Base-by-base conservation (phyloP, 1,140 invertebrate genomes). In the Ceratosolen solmsi region DNA sequence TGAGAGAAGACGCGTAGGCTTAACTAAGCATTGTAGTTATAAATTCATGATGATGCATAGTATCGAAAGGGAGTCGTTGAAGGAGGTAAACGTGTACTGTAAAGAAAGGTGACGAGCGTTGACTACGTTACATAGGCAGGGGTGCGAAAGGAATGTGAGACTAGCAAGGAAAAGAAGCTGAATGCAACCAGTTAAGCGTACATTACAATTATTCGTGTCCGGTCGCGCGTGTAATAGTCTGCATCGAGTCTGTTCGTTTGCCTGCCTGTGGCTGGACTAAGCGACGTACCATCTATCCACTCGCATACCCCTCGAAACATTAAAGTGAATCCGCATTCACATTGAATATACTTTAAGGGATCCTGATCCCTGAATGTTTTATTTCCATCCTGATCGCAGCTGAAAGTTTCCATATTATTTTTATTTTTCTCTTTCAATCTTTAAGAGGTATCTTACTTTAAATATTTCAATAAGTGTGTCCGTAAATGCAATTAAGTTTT, bases 181-280 rank as follows among this genome's bases (percentile, higher is more conserved):
- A 92, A 92, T 91, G 89, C 88, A 88, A 91, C 90, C 91, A 91
- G 89, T 91, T 91, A 91, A 92, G 90, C 91, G 90, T 91, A 89
- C 90, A 90, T 89, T 87, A 87, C 90, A 91, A 91, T 91, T 91
- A 92, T 92, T 91, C 91, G 90, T 89, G 90, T 90, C 88, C 90
- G 88, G 89, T 91, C 90, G 89, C 89, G 89, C 89, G 91, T 91
- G 90, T 91, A 92, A 92, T 92, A 89, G 89, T 87, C 88, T 90
- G 90, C 90, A 90, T 89, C 89, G 89, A 88, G 87, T 89, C 75
- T 65, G 46, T 56, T 75, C 79, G 75, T 65, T 60, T 82, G 38
- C 33, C 65, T 41, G 74, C 71, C 46, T 80, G 71, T 83, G 56
- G 78, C 46, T 46, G 15, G 33, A 56, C 27, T 36, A 30, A 0